Evolutionary conservation across 2,888 invertebrate species (phyloP).

Genomic region (Melanostoma mellinum): DNA sequence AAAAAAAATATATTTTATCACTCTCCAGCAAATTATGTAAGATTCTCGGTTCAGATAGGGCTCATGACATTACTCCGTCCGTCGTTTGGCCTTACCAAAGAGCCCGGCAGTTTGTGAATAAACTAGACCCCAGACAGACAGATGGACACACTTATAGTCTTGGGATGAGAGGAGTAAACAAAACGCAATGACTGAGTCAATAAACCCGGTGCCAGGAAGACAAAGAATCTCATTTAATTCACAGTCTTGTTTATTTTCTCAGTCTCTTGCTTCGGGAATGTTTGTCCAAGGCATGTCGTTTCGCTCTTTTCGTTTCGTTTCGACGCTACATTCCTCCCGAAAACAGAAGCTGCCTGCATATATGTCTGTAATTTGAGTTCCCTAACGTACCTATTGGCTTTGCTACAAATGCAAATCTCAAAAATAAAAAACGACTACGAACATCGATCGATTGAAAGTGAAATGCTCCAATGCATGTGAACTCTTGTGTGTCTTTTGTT

Average conservation of each 20-base stretch:
- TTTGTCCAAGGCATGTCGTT: conserved; percentile 31
- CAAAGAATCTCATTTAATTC: conserved; percentile 71
- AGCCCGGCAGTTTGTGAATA: conserved; percentile 10
- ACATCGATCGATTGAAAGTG: conserved; percentile 68
- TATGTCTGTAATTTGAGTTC: conserved; percentile 53
- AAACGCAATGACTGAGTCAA: conserved; percentile 63
- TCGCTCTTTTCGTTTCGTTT: neutral
- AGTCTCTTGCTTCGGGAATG: neutral
- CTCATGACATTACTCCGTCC: conserved; percentile 19
- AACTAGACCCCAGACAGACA: conserved; percentile 52
- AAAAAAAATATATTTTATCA: conserved; percentile 36
- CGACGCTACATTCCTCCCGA: conserved; percentile 2
- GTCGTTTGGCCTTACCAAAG: neutral
- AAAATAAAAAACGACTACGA: conserved; percentile 3
- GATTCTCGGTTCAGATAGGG: conserved; percentile 56
- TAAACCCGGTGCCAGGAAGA: conserved; percentile 56
- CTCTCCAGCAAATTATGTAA: conserved; percentile 67
- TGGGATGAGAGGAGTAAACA: conserved; percentile 43
- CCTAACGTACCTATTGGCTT: conserved; percentile 26
- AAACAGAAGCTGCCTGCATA: conserved; percentile 47
- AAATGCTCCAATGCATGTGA: conserved; percentile 62
- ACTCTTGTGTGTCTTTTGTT: conserved; percentile 57
- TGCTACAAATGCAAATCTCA: conserved; percentile 44
- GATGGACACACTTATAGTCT: conserved; percentile 38
- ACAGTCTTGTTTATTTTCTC: conserved; percentile 61